These are phyloP conservation scores for Puffinus mauretanicus DNA, from an alignment of 2,113 vertebrate genomes.

Conservation along the genomic window DNA sequence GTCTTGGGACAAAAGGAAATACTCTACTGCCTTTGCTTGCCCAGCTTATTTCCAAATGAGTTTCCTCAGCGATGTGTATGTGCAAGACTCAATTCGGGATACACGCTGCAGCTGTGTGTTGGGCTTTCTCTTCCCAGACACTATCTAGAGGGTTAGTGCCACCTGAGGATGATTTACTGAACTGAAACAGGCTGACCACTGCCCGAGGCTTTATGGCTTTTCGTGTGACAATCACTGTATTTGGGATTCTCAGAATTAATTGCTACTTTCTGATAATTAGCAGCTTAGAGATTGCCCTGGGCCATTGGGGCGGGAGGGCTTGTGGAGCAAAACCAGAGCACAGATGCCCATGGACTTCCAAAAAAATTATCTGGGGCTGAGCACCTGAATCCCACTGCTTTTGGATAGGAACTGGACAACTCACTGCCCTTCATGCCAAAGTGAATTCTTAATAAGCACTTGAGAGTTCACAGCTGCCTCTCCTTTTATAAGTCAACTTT, in stretches of 20 bases:
- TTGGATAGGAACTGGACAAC: neutral
- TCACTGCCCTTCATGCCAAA: neutral
- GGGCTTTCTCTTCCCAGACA: neutral
- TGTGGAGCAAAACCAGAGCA: neutral
- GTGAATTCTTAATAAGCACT: neutral
- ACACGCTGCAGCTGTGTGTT: neutral
- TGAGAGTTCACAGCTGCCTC: neutral
- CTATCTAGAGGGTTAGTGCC: neutral
- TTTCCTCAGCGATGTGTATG: neutral
- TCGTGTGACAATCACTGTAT: neutral
- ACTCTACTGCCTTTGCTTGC: neutral
- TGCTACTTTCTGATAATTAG: neutral
- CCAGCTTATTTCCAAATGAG: neutral
- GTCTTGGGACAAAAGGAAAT: neutral
- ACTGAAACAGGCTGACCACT: neutral
- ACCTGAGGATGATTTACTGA: neutral
- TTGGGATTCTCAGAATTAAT: neutral
- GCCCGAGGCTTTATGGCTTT: neutral
- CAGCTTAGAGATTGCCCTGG: neutral
- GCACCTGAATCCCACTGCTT: neutral
- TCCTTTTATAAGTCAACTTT: neutral
- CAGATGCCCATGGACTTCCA: rapidly evolving
- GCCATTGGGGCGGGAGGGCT: neutral
- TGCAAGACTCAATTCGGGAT: neutral
- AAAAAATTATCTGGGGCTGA: neutral